A percentile compares a stretch with the other conserved stretches of the same genome.
phyloP scores from a whole-genome alignment of 1,140 invertebrate genomes.

The Neuroterus valhalla region DNA sequence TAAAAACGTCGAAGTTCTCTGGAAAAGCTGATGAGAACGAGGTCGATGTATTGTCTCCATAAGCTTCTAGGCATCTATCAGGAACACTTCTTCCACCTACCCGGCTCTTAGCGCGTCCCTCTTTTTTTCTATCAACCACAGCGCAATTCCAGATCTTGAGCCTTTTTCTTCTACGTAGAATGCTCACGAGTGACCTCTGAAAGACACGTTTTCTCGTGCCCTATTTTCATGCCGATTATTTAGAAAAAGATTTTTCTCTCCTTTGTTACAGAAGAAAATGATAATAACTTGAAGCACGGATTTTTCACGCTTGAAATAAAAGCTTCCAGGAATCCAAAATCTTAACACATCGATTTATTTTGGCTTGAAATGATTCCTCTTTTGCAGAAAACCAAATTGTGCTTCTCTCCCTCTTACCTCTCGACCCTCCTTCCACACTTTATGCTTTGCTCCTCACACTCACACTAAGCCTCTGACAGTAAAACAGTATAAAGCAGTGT shows the following conservation, averaged over 20 bases:
- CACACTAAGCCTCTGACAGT: too few species aligned
- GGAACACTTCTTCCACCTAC: constrained; percentile 26
- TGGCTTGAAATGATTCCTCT: too few species aligned
- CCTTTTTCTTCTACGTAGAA: not conserved
- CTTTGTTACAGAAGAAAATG: too few species aligned
- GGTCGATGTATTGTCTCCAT: constrained; percentile 24
- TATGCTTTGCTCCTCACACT: too few species aligned
- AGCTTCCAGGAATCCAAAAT: too few species aligned
- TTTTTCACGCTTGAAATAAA: too few species aligned
- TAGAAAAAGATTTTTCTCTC: not conserved
- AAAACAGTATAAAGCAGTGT: too few species aligned
- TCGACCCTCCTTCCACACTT: too few species aligned
- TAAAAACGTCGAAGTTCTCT: not conserved
- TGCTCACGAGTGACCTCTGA: not conserved
- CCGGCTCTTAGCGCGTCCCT: constrained; percentile 9
- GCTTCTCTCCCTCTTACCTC: too few species aligned
- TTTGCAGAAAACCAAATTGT: too few species aligned
- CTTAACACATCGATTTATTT: too few species aligned
- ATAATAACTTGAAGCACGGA: too few species aligned
- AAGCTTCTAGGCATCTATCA: constrained; percentile 16
- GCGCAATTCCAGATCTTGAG: not conserved
- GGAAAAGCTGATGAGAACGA: constrained; percentile 14
- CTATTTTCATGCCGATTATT: not conserved
- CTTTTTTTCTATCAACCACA: constrained; percentile 13
- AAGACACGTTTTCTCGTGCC: not conserved